Conservation (phyloP, 2,113 vertebrate species). For the Callipepla squamata region DNA sequence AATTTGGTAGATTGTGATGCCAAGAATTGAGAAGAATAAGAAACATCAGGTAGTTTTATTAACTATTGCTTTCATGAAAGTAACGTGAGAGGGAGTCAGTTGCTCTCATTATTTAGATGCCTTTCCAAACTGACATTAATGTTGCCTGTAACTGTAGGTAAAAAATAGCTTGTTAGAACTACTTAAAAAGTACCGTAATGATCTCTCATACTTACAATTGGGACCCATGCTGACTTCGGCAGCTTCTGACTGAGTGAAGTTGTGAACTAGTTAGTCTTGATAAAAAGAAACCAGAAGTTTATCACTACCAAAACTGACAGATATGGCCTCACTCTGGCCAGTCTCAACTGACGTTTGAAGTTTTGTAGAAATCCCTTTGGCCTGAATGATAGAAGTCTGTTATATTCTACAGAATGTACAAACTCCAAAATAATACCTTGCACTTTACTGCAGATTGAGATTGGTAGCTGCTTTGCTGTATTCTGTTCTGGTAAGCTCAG, state of each 20-base stretch:
- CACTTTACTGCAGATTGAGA: neutral
- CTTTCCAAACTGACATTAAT: neutral
- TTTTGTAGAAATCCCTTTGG: neutral
- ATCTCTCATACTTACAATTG: too few relatives aligned
- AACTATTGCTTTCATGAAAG: neutral
- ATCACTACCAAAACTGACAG: neutral
- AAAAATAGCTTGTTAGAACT: neutral
- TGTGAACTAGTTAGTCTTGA: neutral
- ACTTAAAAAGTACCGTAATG: neutral
- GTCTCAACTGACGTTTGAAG: neutral
- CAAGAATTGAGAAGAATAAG: neutral
- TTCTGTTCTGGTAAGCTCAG: neutral
- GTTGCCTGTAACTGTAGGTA: neutral
- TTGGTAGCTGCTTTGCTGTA: neutral
- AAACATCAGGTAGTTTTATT: neutral
- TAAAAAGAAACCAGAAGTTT: neutral
- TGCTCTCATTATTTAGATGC: neutral
- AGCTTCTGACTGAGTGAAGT: neutral
- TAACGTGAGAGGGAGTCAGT: neutral
- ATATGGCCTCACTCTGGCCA: neutral
- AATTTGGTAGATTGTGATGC: neutral
- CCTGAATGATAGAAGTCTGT: neutral
- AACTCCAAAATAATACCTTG: neutral
- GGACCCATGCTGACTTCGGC: neutral
- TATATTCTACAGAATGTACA: neutral